Conservation (phyloP, 2,113 vertebrate species). For the Melospiza melodia region DNA sequence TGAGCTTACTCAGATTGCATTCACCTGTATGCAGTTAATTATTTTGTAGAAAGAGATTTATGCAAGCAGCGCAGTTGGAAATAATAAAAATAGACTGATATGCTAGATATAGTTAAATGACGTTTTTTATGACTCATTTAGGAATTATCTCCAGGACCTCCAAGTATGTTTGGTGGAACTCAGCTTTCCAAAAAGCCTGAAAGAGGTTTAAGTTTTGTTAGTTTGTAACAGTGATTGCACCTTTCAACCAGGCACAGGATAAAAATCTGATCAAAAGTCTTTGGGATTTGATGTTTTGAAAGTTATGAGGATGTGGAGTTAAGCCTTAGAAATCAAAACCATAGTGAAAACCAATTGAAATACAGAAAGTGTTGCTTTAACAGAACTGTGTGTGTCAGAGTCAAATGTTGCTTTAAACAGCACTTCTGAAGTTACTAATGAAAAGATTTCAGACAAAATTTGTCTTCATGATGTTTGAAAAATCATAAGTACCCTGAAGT, state of each 20-base stretch:
- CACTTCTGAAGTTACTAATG: not conserved
- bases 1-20: not conserved
- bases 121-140: not conserved
- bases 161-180: not conserved
- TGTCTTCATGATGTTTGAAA: not conserved
- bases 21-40: not conserved
- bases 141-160: not conserved
- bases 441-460: not conserved
- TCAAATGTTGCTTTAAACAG: not conserved
- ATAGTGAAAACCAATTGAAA: not conserved
- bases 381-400: not conserved
- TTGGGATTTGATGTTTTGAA: not conserved
- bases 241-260: not conserved
- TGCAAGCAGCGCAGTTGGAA: not conserved
- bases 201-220: not conserved
- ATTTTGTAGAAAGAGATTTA: not conserved
- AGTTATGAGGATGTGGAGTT: not conserved
- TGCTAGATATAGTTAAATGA: not conserved
- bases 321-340: not conserved
- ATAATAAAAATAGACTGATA: not conserved
- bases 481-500: not conserved
- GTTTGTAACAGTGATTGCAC: not conserved
- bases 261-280: not conserved
- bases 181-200: not conserved
- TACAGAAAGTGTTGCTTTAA: not conserved